Percentiles rank a stretch among this genome's conserved stretches.
These are phyloP conservation scores for Stomatorhinus ivindoensis DNA, from an alignment of 2,113 vertebrate genomes.

Conservation along the genomic window DNA sequence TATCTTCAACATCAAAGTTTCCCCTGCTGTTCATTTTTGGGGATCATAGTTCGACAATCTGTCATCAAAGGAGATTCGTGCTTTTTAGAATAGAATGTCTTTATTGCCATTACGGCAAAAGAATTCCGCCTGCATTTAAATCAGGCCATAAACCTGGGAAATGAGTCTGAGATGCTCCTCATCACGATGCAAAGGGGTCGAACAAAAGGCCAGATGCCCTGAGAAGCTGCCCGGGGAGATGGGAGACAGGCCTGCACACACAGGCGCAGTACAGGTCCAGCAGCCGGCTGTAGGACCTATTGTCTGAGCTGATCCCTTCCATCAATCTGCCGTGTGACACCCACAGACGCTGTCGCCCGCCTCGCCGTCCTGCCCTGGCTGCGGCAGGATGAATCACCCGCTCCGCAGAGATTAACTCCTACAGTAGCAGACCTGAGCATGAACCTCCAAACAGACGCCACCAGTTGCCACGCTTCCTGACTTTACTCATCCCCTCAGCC, in stretches of 20 bases:
- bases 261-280: background rate
- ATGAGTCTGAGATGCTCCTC: background rate
- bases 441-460: background rate
- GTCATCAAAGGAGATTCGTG: background rate
- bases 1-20: background rate
- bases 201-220: background rate
- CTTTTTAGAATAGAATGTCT: background rate
- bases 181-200: background rate
- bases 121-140: background rate
- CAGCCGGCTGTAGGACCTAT: background rate
- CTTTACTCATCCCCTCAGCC: background rate
- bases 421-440: background rate
- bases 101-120: background rate
- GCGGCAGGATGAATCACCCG: background rate
- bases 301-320: background rate
- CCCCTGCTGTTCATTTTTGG: background rate
- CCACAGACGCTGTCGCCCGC: background rate
- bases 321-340: conserved; percentile 2
- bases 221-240: background rate
- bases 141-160: background rate
- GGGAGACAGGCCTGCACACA: background rate
- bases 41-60: background rate
- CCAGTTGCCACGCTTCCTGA: background rate
- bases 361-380: background rate
- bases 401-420: conserved; percentile 15